A percentile compares a stretch with the other conserved stretches of the same genome.
Evolutionary conservation across 2,888 invertebrate species (phyloP).

Genomic region (Epinotia ramella): DNA sequence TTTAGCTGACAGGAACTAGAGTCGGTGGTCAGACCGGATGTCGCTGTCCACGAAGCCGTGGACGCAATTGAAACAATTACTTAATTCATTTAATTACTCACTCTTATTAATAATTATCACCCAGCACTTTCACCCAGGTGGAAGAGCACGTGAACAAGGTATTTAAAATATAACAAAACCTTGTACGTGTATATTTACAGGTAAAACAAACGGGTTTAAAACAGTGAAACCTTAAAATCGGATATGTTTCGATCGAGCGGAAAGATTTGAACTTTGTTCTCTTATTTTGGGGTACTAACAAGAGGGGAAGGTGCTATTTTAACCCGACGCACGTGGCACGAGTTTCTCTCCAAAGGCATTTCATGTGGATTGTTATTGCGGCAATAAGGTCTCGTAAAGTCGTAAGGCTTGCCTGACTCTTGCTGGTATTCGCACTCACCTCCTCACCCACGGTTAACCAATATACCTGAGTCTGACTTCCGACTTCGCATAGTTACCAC

Average conservation of each 20-base stretch:
- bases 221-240: too few species aligned
- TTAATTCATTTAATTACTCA: slow-evolving; percentile 50
- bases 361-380: not conserved
- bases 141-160: not conserved
- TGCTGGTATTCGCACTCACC: not conserved
- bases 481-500: not conserved
- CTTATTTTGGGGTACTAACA: too few species aligned
- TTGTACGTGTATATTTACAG: too few species aligned
- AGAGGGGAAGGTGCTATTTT: not conserved
- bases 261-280: too few species aligned
- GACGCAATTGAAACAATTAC: slow-evolving; percentile 61
- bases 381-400: not conserved
- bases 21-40: slow-evolving; percentile 11
- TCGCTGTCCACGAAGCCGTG: slow-evolving; percentile 51
- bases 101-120: slow-evolving; percentile 38
- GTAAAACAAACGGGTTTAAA: not conserved
- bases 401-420: not conserved
- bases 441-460: too few species aligned
- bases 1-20: not conserved
- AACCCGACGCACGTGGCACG: not conserved
- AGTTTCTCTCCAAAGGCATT: not conserved
- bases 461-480: not conserved
- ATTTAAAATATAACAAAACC: not conserved
- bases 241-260: too few species aligned
- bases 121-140: not conserved